Percentiles rank a stretch among this genome's conserved stretches.
Conservation (phyloP, 2,888 invertebrate species). For the Monochamus alternatus region DNA sequence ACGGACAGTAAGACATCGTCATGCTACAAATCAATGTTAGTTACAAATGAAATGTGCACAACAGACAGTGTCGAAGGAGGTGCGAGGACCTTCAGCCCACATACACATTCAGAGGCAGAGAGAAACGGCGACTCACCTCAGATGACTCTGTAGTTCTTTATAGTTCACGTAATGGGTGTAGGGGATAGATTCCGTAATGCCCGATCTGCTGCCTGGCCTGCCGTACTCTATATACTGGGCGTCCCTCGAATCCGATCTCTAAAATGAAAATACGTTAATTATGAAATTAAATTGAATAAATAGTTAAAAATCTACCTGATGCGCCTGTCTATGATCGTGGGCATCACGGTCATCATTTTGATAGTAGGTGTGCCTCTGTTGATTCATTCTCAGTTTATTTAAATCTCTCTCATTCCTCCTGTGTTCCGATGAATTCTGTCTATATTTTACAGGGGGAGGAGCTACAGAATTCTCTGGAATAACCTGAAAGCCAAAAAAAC, state of each 20-base stretch:
- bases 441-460: slow-evolving; percentile 65
- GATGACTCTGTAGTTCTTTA: slow-evolving; percentile 87
- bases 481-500: slow-evolving; percentile 56
- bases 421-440: slow-evolving; percentile 62
- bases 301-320: slow-evolving; percentile 47
- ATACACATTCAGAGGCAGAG: slow-evolving; percentile 13
- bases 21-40: slow-evolving; percentile 65
- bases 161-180: slow-evolving; percentile 87
- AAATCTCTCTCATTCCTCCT: slow-evolving; percentile 68
- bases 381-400: slow-evolving; percentile 74
- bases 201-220: slow-evolving; percentile 74
- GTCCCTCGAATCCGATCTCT: slow-evolving; percentile 49
- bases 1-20: slow-evolving; percentile 39
- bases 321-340: slow-evolving; percentile 68
- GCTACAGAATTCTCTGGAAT: slow-evolving; percentile 68
- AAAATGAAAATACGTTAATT: slow-evolving; percentile 30
- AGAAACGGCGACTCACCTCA: slow-evolving; percentile 76
- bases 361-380: slow-evolving; percentile 76
- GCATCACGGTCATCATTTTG: slow-evolving; percentile 74
- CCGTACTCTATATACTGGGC: slow-evolving; percentile 68
- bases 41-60: slow-evolving; percentile 65
- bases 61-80: slow-evolving; percentile 46
- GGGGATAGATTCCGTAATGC: slow-evolving; percentile 73
- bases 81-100: slow-evolving; percentile 36
- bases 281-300: too few relatives aligned